Conservation (phyloP, 2,113 vertebrate genomes). For the Corapipo altera region DNA sequence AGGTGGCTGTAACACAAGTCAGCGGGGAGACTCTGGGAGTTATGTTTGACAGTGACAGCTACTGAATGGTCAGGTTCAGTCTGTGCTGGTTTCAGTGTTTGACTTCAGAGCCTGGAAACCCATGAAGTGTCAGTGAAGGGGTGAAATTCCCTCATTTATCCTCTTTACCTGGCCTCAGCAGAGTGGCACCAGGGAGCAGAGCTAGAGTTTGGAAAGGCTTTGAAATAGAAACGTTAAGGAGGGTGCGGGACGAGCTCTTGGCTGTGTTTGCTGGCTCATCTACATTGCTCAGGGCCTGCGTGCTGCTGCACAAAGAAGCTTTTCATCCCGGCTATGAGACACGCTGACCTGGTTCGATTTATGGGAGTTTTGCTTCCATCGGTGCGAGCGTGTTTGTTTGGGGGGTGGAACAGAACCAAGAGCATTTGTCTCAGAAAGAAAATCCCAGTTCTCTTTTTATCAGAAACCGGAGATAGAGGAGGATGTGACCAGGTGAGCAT, state of each 20-base stretch:
- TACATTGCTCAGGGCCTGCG: conserved; percentile 6
- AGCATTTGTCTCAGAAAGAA: background rate
- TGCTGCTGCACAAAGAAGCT: conserved; percentile 53
- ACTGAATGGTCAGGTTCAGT: background rate
- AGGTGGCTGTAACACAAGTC: background rate
- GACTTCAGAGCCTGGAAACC: background rate
- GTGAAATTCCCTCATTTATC: background rate
- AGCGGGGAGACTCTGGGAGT: background rate
- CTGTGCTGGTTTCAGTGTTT: background rate
- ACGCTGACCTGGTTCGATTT: conserved; percentile 34
- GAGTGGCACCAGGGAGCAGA: background rate
- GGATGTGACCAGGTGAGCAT: background rate
- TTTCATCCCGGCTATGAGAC: conserved; percentile 33
- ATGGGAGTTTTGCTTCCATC: conserved; percentile 10
- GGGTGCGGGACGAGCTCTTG: background rate
- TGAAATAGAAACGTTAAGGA: background rate
- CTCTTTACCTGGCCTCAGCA: background rate
- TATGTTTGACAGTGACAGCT: background rate
- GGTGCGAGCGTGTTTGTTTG: background rate
- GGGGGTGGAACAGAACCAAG: background rate
- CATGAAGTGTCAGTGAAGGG: background rate
- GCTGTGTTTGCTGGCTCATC: conserved; percentile 4
- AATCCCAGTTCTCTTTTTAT: background rate
- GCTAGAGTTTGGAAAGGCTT: background rate
- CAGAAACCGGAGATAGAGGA: background rate